phyloP scores from a whole-genome alignment of 2,888 invertebrate genomes.

The Cryptosula pallasiana region DNA sequence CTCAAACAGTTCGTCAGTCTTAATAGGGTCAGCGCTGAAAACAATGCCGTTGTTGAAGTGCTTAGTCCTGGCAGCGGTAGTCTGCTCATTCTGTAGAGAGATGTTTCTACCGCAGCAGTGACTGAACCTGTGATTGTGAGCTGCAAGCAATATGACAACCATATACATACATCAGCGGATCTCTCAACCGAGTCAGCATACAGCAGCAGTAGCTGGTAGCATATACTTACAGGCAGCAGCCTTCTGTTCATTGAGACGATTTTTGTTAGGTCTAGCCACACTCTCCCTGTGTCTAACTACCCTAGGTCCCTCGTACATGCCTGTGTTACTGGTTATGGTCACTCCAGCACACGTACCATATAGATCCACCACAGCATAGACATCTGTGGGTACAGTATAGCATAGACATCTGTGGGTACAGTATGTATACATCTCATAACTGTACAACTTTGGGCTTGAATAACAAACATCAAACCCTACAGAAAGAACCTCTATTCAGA shows the following conservation, averaged over 20 bases:
- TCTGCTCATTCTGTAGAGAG: conserved; percentile 64
- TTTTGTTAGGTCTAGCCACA: background rate
- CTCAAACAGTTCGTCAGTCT: conserved; percentile 74
- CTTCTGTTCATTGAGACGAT: conserved; percentile 5
- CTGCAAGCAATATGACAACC: background rate
- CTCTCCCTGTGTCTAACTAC: background rate
- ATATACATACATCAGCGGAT: too few relatives aligned
- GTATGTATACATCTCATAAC: background rate
- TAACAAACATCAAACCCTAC: too few relatives aligned
- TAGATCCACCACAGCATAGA: conserved; percentile 89
- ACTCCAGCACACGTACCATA: conserved; percentile 94
- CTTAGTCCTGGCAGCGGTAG: conserved; percentile 62
- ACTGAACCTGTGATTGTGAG: conserved; percentile 18
- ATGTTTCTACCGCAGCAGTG: conserved; percentile 65
- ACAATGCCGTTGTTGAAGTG: conserved; percentile 63
- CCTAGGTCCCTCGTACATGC: conserved; percentile 25
- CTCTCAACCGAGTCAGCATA: too few relatives aligned
- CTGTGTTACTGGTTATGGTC: conserved; percentile 61
- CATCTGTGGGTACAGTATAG: conserved; percentile 58
- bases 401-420: background rate
- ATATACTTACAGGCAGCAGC: background rate
- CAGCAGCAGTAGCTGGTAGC: too few relatives aligned
- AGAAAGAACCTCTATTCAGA: too few relatives aligned
- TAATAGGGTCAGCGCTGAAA: conserved; percentile 69
- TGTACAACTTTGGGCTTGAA: background rate